A percentile compares a stretch with the other conserved stretches of the same genome.
Conservation (phyloP, 2,888 invertebrate genomes). For the Vanessa cardui region DNA sequence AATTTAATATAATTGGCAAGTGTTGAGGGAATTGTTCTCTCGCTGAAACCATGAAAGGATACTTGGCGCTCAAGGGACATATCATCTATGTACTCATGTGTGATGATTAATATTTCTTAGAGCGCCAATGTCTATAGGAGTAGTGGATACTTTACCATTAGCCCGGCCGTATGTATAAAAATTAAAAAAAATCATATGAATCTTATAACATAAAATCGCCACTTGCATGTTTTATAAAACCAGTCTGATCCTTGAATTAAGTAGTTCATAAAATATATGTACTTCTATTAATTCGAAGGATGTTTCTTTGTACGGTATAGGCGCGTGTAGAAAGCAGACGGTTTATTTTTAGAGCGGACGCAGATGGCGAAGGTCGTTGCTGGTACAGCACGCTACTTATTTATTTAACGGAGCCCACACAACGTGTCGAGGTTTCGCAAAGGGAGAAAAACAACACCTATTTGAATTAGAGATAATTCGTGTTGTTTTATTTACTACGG, state of each 20-base stretch:
- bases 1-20: conserved; percentile 14
- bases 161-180: too few species aligned
- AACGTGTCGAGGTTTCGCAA: conserved; percentile 53
- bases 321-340: conserved; percentile 41
- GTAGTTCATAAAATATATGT: background rate
- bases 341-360: conserved; percentile 69
- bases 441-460: conserved; percentile 42
- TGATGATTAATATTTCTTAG: too few species aligned
- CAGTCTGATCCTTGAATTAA: too few species aligned
- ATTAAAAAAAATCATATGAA: background rate
- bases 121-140: too few species aligned
- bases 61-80: too few species aligned
- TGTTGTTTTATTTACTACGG: conserved; percentile 13
- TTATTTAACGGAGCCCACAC: conserved; percentile 69
- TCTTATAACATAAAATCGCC: background rate
- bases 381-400: conserved; percentile 65
- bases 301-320: conserved; percentile 32
- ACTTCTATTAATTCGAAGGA: conserved; percentile 26
- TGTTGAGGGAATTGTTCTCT: conserved; percentile 14
- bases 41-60: background rate
- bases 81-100: too few species aligned
- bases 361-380: conserved; percentile 74
- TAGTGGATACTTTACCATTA: too few species aligned
- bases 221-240: background rate
- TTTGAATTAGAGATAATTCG: conserved; percentile 20